Conservation (phyloP, 1,140 invertebrate species). For the Atta texana region DNA sequence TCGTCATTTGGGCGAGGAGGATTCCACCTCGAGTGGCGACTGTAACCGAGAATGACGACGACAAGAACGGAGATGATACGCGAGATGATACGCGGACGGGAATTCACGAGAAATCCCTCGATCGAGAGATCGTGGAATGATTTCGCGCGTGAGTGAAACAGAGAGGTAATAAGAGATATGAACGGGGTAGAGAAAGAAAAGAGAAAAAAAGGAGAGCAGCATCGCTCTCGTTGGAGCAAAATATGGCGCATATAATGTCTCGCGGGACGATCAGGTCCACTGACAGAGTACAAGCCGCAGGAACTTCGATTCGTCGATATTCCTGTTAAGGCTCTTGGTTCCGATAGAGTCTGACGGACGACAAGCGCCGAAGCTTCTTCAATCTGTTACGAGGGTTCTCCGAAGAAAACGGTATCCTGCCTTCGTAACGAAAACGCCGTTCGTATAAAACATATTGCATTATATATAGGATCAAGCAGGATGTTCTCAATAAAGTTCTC, state of each 20-base stretch:
- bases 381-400: conserved; percentile 8
- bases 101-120: conserved; percentile 68
- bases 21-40: conserved; percentile 64
- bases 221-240: conserved; percentile 59
- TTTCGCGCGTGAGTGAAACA: conserved; percentile 41
- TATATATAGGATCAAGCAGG: not conserved
- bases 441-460: not conserved
- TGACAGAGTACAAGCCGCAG: conserved; percentile 60
- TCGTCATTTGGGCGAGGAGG: conserved; percentile 77
- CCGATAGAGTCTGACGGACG: conserved; percentile 51
- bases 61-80: conserved; percentile 54
- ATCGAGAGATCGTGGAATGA: conserved; percentile 51
- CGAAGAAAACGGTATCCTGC: not conserved
- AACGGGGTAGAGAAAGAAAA: not conserved
- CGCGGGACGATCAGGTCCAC: conserved; percentile 65
- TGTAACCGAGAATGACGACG: conserved; percentile 55
- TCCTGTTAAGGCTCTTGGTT: conserved; percentile 36
- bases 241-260: conserved; percentile 68
- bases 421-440: conserved; percentile 8
- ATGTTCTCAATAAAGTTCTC: conserved; percentile 11
- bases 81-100: conserved; percentile 51
- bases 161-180: conserved; percentile 23
- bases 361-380: conserved; percentile 51
- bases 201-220: conserved; percentile 53
- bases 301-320: conserved; percentile 67